Base-by-base conservation (phyloP, 2,797 vertebrate species). In the Limnodromus scolopaceus region DNA sequence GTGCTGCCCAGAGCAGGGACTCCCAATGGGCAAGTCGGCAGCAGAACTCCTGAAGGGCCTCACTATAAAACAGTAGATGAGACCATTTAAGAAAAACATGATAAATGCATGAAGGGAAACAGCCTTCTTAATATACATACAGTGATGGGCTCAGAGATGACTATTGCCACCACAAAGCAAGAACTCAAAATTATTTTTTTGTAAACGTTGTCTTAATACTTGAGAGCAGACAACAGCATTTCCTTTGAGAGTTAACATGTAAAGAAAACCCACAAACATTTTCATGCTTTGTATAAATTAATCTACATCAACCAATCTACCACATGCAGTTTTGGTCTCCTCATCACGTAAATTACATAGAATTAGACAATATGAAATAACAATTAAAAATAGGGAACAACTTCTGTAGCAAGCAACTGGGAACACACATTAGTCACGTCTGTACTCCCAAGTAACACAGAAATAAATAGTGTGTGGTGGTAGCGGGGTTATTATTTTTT, bases 371-470 rank as follows among this genome's bases (percentile, higher is more conserved):
- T 23, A 6, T 2, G 13, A 65, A 89, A 58, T 1, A 36, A 9
- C 0, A 0, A 41, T 8, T 34, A 36, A 74, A 61, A 45, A 20
- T 0, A 39, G 2, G 4, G 4, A 57, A 79, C 0, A 0, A 19
- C 5, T 66, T 27, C 24, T 14, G 13, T 11, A 39, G 10, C 3
- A n/a, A 38, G 7, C 11, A 85, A 27, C 27, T 1, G 0, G 11
- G 3, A 49, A 32, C 20, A 48, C 19, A 38, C 4, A 6, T 7
- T 4, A 49, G 3, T 7, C 3, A 15, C 2, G 19, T 30, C 69
- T 25, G 11, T 13, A 53, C 6, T 10, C 6, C 10, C 17, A 46
- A 66, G 1, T 6, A 77, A 55, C 1, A 48, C 1, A 8, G 5
- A 64, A 60, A 13, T 6, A 84, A 49, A 51, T 0, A 6, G 1